These are phyloP conservation scores for Sceloporus tristichus DNA, from an alignment of 2,113 vertebrate genomes.

Conservation along the genomic window DNA sequence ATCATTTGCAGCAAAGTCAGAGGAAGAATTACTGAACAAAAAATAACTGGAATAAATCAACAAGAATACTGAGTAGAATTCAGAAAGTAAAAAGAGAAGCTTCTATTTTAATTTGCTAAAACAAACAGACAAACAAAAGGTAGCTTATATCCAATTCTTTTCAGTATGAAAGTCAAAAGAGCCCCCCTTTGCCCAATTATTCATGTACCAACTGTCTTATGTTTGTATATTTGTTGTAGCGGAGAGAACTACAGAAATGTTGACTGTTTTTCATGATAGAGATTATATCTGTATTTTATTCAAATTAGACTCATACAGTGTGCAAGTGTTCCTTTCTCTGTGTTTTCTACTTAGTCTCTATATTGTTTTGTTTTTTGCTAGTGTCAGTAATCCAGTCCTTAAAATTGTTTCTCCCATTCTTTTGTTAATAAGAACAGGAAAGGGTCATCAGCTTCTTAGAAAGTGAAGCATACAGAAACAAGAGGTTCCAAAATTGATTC, in stretches of 20 bases:
- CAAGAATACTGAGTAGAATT: slow-evolving; percentile 31
- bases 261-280: neutral
- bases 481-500: too few relatives aligned
- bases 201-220: neutral
- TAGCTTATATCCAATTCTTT: slow-evolving; percentile 22
- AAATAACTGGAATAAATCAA: slow-evolving; percentile 63
- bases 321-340: neutral
- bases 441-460: too few relatives aligned
- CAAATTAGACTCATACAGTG: neutral
- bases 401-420: neutral
- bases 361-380: neutral
- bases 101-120: slow-evolving; percentile 60
- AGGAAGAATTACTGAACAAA: slow-evolving; percentile 51
- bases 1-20: slow-evolving; percentile 42
- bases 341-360: neutral
- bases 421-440: too few relatives aligned
- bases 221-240: neutral
- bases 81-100: slow-evolving; percentile 37
- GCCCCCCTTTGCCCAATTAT: slow-evolving; percentile 16
- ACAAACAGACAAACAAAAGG: slow-evolving; percentile 12
- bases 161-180: slow-evolving; percentile 18
- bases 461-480: too few relatives aligned
- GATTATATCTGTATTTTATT: slow-evolving; percentile 1
- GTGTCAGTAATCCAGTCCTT: neutral
- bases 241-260: slow-evolving; percentile 3